Conservation (phyloP, 2,113 vertebrate species). For the Antidorcas marsupialis region DNA sequence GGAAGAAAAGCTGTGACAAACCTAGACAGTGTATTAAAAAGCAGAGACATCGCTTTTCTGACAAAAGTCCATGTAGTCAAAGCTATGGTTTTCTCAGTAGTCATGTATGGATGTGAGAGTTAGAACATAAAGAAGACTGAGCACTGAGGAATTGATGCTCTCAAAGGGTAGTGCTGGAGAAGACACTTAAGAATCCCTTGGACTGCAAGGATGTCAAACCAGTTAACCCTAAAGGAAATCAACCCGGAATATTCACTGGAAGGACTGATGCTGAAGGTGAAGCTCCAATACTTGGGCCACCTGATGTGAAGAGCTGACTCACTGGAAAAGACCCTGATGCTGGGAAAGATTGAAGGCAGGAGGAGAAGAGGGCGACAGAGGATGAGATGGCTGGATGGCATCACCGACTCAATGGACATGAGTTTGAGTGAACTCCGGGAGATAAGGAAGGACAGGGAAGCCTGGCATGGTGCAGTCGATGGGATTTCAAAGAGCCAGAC, state of each 20-base stretch:
- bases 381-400: not conserved
- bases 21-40: not conserved
- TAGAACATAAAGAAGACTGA: not conserved
- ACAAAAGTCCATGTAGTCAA: not conserved
- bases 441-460: not conserved
- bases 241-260: not conserved
- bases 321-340: not conserved
- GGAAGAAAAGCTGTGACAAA: not conserved
- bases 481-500: not conserved
- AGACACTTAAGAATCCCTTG: not conserved
- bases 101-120: not conserved
- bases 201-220: not conserved
- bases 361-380: not conserved
- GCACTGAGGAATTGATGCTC: not conserved
- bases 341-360: not conserved
- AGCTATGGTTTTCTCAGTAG: not conserved
- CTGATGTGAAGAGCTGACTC: not conserved
- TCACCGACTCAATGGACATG: not conserved
- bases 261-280: not conserved
- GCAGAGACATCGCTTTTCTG: not conserved
- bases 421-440: not conserved
- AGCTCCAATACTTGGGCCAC: not conserved
- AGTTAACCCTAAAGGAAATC: not conserved
- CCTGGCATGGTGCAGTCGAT: not conserved
- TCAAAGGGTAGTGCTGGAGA: not conserved